phyloP scores from a whole-genome alignment of 1,140 invertebrate genomes.

The Microplitis mediator region DNA sequence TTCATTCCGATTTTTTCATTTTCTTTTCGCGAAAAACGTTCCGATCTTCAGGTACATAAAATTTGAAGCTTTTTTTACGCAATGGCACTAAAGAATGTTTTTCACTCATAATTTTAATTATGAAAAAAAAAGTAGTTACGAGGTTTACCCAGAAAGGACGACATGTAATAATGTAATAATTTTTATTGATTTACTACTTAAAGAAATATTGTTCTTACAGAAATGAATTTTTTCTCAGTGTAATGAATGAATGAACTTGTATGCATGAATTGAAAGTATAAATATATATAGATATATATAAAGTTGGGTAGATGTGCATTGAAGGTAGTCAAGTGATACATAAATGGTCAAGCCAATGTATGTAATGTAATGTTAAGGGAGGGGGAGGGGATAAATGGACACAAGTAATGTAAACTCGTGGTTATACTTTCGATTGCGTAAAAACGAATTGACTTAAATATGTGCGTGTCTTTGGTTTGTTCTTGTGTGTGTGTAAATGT shows the following conservation, averaged over 20 bases:
- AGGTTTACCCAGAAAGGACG: no score
- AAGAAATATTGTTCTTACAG: no score
- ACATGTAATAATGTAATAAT: no score
- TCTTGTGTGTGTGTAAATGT: neutral
- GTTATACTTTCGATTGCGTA: slow-evolving; percentile 23
- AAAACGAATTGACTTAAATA: slow-evolving; percentile 17
- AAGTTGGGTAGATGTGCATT: neutral
- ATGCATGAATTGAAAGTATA: slow-evolving; percentile 20
- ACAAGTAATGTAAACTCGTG: neutral
- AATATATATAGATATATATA: neutral
- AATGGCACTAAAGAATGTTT: no score
- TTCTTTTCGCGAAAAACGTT: no score
- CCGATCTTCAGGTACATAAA: no score
- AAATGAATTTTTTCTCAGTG: neutral
- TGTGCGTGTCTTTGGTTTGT: slow-evolving; percentile 7
- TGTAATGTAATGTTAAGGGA: neutral
- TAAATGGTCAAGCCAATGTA: neutral
- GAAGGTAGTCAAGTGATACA: neutral
- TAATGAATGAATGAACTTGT: neutral
- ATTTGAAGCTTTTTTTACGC: no score
- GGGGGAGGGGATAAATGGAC: neutral
- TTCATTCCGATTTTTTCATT: no score
- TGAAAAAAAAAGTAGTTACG: no score
- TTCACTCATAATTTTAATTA: no score
- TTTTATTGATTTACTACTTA: no score